Evolutionary conservation across 1,140 invertebrate species (phyloP).

Genomic region (Drepana arcuata): DNA sequence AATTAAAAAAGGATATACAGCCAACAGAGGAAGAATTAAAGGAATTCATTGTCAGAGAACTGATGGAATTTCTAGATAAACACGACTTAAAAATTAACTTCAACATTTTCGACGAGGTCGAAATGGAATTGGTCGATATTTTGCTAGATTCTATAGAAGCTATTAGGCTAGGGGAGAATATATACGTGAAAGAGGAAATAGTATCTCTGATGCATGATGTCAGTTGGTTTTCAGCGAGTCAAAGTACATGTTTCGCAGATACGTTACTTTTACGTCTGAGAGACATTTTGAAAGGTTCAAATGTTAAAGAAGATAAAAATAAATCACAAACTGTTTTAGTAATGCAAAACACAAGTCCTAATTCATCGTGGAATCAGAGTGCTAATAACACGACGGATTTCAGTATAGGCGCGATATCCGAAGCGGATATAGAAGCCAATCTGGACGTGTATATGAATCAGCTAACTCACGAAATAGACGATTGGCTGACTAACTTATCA

Average conservation of each 20-base stretch:
- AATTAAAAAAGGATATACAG: conserved; percentile 4
- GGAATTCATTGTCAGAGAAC: conserved; percentile 5
- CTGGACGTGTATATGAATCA: conserved; percentile 16
- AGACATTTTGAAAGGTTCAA: conserved; percentile 10
- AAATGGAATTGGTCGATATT: conserved; percentile 25
- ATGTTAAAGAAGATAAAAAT: conserved; percentile 1
- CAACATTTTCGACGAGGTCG: conserved; percentile 10
- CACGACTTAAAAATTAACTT: conserved; percentile 5
- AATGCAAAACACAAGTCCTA: conserved; percentile 12
- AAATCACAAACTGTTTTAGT: conserved; percentile 18
- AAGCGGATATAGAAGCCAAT: conserved; percentile 11
- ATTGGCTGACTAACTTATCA: conserved; percentile 16
- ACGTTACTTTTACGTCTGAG: conserved; percentile 19
- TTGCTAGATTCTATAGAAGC: conserved; percentile 16
- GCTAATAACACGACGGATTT: conserved; percentile 6
- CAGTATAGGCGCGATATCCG: conserved; percentile 6
- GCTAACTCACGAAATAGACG: conserved; percentile 15
- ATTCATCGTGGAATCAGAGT: no score
- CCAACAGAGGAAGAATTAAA: conserved; percentile 19
- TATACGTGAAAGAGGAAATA: conserved; percentile 16
- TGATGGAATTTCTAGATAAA: conserved; percentile 16
- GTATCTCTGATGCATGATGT: conserved; percentile 11
- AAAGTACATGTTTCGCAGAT: conserved; percentile 16
- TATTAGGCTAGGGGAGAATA: conserved; percentile 6
- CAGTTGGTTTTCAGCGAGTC: conserved; percentile 12